Conservation (phyloP, 2,888 invertebrate species). For the Chaetogeoica ovagalla region DNA sequence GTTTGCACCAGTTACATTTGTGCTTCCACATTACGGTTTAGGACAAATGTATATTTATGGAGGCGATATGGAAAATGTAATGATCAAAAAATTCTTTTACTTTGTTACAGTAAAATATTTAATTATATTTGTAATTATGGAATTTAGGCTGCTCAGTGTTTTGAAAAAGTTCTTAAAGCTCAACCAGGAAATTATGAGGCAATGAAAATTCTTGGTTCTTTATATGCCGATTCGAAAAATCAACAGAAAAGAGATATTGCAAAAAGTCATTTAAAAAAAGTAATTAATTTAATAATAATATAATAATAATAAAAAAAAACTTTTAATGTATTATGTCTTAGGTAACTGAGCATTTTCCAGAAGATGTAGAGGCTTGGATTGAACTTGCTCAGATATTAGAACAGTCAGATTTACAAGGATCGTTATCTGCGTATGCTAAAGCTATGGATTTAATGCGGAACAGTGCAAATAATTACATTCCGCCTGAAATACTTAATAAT, state of each 20-base stretch:
- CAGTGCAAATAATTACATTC: slow-evolving; percentile 84
- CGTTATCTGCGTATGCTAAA: slow-evolving; percentile 88
- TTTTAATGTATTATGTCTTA: slow-evolving; percentile 59
- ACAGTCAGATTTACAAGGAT: slow-evolving; percentile 86
- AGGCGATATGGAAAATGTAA: slow-evolving; percentile 90
- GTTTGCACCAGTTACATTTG: slow-evolving; percentile 92
- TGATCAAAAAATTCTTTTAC: not conserved
- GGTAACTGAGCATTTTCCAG: slow-evolving; percentile 94
- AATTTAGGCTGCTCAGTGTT: slow-evolving; percentile 89
- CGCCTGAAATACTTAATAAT: slow-evolving; percentile 97
- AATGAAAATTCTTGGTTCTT: slow-evolving; percentile 97
- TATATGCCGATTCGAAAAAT: slow-evolving; percentile 88
- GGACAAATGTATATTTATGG: slow-evolving; percentile 99
- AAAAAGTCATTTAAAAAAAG: slow-evolving; percentile 89
- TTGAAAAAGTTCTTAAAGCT: slow-evolving; percentile 96
- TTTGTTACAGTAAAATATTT: slow-evolving; percentile 4
- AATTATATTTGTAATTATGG: not conserved
- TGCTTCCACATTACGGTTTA: slow-evolving; percentile 94
- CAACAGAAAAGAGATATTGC: slow-evolving; percentile 92
- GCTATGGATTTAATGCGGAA: slow-evolving; percentile 91
- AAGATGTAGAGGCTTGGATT: slow-evolving; percentile 99
- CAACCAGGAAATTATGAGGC: slow-evolving; percentile 99
- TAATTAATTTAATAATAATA: slow-evolving; percentile 58
- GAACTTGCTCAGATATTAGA: slow-evolving; percentile 97
- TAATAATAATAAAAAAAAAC: not conserved